These are phyloP conservation scores for Perodicticus potto DNA, from an alignment of 2,797 vertebrate genomes.

Conservation along the genomic window DNA sequence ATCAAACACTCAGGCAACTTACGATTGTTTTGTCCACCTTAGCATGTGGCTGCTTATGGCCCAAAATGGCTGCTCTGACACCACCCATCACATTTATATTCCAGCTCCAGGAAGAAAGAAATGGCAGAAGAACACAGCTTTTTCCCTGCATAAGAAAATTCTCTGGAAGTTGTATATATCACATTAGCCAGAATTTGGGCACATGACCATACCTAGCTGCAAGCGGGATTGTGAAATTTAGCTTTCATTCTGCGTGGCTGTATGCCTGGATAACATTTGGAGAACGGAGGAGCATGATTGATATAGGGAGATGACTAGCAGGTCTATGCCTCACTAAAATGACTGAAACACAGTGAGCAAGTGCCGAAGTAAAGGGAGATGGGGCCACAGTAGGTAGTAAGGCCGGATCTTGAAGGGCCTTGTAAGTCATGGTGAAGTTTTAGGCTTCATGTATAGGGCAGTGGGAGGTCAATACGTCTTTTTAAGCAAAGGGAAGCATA, in stretches of 20 bases:
- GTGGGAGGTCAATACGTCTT: neutral
- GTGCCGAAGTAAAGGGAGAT: neutral
- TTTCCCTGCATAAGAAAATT: neutral
- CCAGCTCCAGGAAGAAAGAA: neutral
- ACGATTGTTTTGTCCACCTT: neutral
- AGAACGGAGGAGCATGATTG: neutral
- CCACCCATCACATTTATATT: neutral
- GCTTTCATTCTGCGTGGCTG: neutral
- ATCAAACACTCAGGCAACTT: neutral
- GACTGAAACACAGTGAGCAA: neutral
- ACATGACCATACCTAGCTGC: neutral
- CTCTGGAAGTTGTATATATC: neutral
- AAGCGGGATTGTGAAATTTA: neutral
- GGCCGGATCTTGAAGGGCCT: neutral
- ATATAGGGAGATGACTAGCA: neutral
- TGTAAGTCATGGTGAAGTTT: neutral
- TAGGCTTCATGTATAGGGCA: neutral
- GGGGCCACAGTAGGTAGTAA: neutral
- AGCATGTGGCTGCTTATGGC: neutral
- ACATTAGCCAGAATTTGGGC: conserved; percentile 13
- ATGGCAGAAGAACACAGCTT: neutral
- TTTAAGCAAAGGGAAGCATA: neutral
- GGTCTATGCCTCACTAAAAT: neutral
- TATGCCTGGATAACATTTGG: neutral
- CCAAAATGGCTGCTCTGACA: neutral